These are phyloP conservation scores for Pogonognathellus flavescens DNA, from an alignment of 1,140 invertebrate species.

Conservation along the genomic window DNA sequence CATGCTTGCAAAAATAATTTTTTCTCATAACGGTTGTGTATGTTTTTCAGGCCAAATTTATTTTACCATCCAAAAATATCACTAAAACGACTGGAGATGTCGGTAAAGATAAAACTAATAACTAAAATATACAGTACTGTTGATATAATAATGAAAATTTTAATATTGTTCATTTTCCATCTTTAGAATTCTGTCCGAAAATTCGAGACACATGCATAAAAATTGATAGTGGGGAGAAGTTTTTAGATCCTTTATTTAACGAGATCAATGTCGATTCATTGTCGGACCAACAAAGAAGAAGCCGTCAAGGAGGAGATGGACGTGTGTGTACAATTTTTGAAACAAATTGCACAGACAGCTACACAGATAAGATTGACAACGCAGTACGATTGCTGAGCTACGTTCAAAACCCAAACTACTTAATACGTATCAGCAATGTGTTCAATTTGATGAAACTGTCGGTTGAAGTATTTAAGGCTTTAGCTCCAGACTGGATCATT, in stretches of 20 bases:
- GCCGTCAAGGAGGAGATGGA: background rate
- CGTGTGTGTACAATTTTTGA: no score
- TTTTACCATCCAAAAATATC: background rate
- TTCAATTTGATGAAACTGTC: background rate
- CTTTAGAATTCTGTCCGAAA: constrained; percentile 28
- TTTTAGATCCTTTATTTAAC: background rate
- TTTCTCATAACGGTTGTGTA: background rate
- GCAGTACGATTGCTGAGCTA: background rate
- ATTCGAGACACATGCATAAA: background rate
- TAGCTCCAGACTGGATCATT: background rate
- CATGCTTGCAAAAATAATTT: no score
- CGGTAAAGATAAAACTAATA: background rate
- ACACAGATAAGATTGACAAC: background rate
- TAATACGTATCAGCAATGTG: background rate
- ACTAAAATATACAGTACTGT: background rate
- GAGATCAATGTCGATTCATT: background rate
- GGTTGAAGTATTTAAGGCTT: constrained; percentile 4
- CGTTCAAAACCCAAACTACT: background rate
- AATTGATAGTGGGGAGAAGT: background rate
- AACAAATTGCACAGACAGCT: background rate
- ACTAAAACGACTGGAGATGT: background rate
- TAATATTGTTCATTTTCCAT: background rate
- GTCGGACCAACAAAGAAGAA: background rate
- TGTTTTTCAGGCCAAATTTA: background rate
- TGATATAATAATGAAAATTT: no score